These are phyloP conservation scores for Diaphora mendica DNA, from an alignment of 2,888 invertebrate species.

Conservation along the genomic window DNA sequence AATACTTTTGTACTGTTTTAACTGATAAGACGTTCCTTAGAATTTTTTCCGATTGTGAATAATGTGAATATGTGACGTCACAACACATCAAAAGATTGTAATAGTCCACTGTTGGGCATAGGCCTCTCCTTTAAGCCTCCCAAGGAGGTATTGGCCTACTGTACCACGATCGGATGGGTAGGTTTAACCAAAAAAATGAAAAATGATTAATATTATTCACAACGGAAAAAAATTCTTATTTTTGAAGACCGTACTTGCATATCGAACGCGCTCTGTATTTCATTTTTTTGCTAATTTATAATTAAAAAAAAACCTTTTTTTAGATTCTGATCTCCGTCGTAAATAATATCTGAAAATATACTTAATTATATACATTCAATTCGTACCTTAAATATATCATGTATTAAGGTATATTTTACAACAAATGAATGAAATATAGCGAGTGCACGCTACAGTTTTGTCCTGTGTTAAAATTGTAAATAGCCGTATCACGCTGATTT, in stretches of 20 bases:
- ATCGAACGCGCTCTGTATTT: slow-evolving; percentile 28
- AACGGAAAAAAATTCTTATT: slow-evolving; percentile 13
- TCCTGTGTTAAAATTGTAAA: slow-evolving; percentile 67
- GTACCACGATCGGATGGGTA: no score
- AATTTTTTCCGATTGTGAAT: slow-evolving; percentile 14
- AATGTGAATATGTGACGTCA: not conserved
- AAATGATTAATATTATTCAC: slow-evolving; percentile 16
- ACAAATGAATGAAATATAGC: slow-evolving; percentile 21
- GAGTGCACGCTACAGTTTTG: slow-evolving; percentile 25
- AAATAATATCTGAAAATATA: not conserved
- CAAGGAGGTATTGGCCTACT: no score
- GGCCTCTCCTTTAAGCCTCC: no score
- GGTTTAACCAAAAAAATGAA: not conserved
- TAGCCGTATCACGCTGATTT: slow-evolving; percentile 78
- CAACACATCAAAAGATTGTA: no score
- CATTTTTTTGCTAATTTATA: slow-evolving; percentile 4
- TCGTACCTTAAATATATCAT: not conserved
- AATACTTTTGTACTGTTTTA: slow-evolving; percentile 43
- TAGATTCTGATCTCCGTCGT: not conserved
- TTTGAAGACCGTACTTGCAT: slow-evolving; percentile 20
- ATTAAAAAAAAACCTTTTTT: not conserved
- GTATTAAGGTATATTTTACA: not conserved
- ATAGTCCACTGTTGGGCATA: no score
- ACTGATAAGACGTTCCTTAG: slow-evolving; percentile 34
- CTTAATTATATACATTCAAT: not conserved